phyloP scores from a whole-genome alignment of 2,113 vertebrate genomes.

The Herpetotheres cachinnans region DNA sequence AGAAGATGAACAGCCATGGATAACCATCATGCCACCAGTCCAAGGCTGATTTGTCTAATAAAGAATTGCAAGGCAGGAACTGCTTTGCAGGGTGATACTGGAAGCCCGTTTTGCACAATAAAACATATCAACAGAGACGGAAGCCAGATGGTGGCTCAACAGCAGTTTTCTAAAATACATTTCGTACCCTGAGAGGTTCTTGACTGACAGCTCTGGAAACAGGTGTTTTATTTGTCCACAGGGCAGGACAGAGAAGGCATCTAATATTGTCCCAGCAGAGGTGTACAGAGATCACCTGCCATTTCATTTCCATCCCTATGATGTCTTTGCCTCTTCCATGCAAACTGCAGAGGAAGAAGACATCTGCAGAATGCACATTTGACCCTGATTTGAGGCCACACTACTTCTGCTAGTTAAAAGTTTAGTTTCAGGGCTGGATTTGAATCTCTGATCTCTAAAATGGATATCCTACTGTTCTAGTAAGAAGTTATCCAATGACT shows the following conservation, averaged over 20 bases:
- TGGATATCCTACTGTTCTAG: not conserved
- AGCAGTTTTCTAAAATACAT: slow-evolving; percentile 52
- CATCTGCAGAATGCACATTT: not conserved
- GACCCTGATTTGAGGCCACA: not conserved
- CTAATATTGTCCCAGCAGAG: not conserved
- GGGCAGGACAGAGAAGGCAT: not conserved
- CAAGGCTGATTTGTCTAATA: not conserved
- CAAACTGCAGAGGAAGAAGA: not conserved
- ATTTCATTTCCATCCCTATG: not conserved
- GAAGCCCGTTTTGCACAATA: not conserved
- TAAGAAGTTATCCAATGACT: not conserved
- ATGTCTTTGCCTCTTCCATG: not conserved
- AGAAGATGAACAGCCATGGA: not conserved
- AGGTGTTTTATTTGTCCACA: not conserved
- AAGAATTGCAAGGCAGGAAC: not conserved
- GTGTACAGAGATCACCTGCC: not conserved
- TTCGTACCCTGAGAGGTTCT: slow-evolving; percentile 50
- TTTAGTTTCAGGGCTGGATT: not conserved
- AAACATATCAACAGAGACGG: slow-evolving; percentile 36
- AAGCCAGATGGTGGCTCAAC: slow-evolving; percentile 65
- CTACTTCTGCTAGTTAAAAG: not conserved
- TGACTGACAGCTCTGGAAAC: slow-evolving; percentile 36
- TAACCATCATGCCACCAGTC: not conserved
- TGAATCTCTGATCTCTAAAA: not conserved
- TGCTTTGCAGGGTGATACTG: not conserved